These are phyloP conservation scores for Arbacia lixula DNA, from an alignment of 53 echinoderm and acorn worm genomes.

Conservation along the genomic window DNA sequence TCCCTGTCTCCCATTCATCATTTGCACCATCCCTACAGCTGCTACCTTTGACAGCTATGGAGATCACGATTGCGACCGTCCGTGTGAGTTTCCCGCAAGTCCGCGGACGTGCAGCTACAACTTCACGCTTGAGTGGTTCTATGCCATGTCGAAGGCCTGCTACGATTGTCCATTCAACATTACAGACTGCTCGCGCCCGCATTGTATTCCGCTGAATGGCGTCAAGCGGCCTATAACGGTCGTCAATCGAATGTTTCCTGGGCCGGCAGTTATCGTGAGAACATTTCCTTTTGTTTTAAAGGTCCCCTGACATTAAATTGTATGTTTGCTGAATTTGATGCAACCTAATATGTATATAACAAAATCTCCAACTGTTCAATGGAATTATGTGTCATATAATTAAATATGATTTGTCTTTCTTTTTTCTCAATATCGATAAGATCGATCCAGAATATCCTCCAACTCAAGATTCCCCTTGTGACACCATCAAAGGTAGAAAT, in stretches of 20 bases:
- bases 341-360: no score
- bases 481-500: no score
- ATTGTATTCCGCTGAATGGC: conserved; percentile 79
- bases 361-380: no score
- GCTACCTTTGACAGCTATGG: background rate
- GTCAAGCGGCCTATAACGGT: conserved; percentile 64
- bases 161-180: conserved; percentile 63
- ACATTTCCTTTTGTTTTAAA: no score
- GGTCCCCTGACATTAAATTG: no score
- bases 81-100: conserved; percentile 63
- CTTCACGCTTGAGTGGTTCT: conserved; percentile 77
- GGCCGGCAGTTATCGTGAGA: conserved; percentile 62
- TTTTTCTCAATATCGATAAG: no score
- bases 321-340: no score
- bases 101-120: conserved; percentile 68
- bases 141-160: conserved; percentile 69
- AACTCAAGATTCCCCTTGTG: no score
- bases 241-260: conserved; percentile 65
- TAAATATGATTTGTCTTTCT: no score
- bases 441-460: no score
- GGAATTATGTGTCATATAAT: no score
- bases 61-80: conserved; percentile 71
- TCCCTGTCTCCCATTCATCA: background rate
- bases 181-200: conserved; percentile 56
- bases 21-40: background rate